Evolutionary conservation across 2,797 vertebrate species (phyloP).

Genomic region (Mormyrops attenuatus): DNA sequence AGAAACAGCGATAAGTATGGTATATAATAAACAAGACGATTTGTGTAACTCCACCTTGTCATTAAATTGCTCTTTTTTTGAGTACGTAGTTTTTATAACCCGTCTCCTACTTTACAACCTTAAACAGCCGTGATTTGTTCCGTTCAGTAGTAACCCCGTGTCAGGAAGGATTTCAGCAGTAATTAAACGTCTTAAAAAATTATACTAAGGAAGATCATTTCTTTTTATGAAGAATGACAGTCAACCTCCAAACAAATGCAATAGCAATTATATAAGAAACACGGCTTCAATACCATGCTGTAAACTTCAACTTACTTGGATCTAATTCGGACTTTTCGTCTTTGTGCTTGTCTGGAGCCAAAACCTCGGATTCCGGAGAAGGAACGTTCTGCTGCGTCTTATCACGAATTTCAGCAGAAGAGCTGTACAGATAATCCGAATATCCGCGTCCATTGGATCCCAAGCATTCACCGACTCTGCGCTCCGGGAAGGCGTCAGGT

Average conservation of each 20-base stretch:
- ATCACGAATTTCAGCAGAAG: slow-evolving; percentile 68
- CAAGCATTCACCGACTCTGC: slow-evolving; percentile 57
- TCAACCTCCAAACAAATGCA: slow-evolving; percentile 33
- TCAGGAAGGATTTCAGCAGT: not conserved
- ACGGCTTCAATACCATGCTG: slow-evolving; percentile 49
- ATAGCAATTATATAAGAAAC: slow-evolving; percentile 14
- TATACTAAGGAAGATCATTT: slow-evolving; percentile 58
- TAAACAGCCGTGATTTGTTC: slow-evolving; percentile 24
- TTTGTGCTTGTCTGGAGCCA: slow-evolving; percentile 71
- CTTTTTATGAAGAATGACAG: slow-evolving; percentile 67
- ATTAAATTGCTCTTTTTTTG: slow-evolving; percentile 24
- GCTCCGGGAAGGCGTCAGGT: slow-evolving; percentile 61
- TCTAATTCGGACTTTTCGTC: slow-evolving; percentile 76
- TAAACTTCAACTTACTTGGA: slow-evolving; percentile 76
- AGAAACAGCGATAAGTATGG: not conserved
- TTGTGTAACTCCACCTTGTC: slow-evolving; percentile 19
- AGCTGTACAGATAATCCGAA: slow-evolving; percentile 69
- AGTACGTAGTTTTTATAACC: slow-evolving; percentile 36
- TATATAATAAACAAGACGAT: not conserved
- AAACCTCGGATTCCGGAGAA: slow-evolving; percentile 67
- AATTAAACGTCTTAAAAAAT: slow-evolving; percentile 18
- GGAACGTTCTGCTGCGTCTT: slow-evolving; percentile 64
- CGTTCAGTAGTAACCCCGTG: slow-evolving; percentile 25
- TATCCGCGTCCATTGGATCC: slow-evolving; percentile 65
- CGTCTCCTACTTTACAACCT: slow-evolving; percentile 35